Evolutionary conservation across 2,797 vertebrate genomes (phyloP), one percentile per base, ranked within the genome.

Genomic region (Argyrosomus regius): DNA sequence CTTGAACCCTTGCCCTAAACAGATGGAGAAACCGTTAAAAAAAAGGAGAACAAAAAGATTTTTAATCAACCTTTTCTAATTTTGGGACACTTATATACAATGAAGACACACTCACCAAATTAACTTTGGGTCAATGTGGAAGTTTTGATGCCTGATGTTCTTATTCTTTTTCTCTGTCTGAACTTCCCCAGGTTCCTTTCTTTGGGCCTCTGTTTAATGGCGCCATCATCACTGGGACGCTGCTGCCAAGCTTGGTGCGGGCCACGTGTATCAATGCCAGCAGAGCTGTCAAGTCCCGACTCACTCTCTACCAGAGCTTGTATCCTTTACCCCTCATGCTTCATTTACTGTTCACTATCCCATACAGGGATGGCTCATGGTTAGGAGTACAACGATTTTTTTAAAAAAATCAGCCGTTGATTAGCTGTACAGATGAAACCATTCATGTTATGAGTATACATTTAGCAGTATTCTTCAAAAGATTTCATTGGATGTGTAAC

Each of bases 281-380:
- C 96, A 96, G 97, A 95, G 98, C 98, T 0, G 97, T 99, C 92
- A 99, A 99, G 93, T 98, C 97, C 62, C 96, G 97, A 67, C 96
- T 98, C 90, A 97, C 98, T 0, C 98, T 99, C 76, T 99, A 98
- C 95, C 98, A 99, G 96, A 99, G 97, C 94, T 99, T 99, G 98
- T 99, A 99, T 99, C 98, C 96, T 99, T 99, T 80, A 60, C 64
- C 71, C 49, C 46, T 72, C 54, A 3, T 60, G 61, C 79, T 80
- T 82, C 72, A 52, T 81, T 80, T 77, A 58, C 28, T 72, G 22
- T 54, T 69, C 35, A 54, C 67, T 24, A 49, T 69, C 59, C 65
- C 62, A 43, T 61, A 24, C n/a, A 4, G 48, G 17, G 28, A 1
- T 13, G 45, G 26, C 26, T 50, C 60, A 43, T 72, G 63, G n/a